Base-by-base conservation (phyloP, 2,888 invertebrate species). In the Caenorhabditis auriculariae region DNA sequence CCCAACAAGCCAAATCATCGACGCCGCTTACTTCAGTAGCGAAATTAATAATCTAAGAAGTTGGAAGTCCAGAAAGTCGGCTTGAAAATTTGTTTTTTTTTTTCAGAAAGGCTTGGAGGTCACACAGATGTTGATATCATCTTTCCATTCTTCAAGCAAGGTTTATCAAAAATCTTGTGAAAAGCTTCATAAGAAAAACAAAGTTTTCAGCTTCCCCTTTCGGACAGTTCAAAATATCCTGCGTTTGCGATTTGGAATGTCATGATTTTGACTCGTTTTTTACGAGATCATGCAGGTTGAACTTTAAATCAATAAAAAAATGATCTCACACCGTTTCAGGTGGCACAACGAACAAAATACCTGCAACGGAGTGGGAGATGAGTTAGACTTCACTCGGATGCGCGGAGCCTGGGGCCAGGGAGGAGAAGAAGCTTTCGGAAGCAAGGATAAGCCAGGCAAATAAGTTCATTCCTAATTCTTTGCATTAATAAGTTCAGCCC, bases 271-370 rank as follows among this genome's bases (percentile, higher is more conserved):
- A 75, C 47, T 74, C 72, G 15, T 57, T 72, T 43, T 64, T 74
- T 24, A 72, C 74, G 4, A 50, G 66, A 42, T 29, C 67, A 0
- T 76, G 76, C 47, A 60, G 73, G 69, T 69, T 23, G 12, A 27
- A 32, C n/a, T 12, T 12, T 12, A 9, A n/a, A 32, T 32, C 9
- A n/a, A 12, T 32, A n/a, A n/a, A 32, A 32, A 32, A 32, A n/a
- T 32, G 35, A 12, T 32, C 35, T 9, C 35, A n/a, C 4, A 4
- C 3, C 23, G 15, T 41, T 59, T 35, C 19, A 69, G 66, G 23
- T 77, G 76, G 76, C 62, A 67, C 17, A 77, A 77, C 53, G 75
- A 77, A 41, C 66, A 68, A 68, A 70, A 68, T 35, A 53, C 61
- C 3, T 69, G 67, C 32, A 39, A 61, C 28, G 66, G 69, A 3